Evolutionary conservation across 2,797 vertebrate species (phyloP).

Genomic region (Lophotriccus pileatus): DNA sequence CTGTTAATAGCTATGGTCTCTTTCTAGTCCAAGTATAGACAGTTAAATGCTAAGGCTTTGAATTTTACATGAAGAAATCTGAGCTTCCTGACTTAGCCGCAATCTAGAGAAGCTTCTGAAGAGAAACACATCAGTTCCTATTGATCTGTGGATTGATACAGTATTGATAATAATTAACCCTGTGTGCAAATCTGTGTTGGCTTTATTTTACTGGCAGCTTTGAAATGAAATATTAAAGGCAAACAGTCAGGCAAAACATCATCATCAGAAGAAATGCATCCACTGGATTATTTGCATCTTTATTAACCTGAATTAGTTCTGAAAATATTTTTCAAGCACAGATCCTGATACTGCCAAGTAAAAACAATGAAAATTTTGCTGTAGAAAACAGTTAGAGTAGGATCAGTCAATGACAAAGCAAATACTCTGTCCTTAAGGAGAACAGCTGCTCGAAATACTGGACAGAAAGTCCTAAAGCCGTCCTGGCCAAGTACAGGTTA

Average conservation of each 20-base stretch:
- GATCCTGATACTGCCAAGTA: not conserved
- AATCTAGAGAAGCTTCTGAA: not conserved
- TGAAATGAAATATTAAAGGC: not conserved
- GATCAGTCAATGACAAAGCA: not conserved
- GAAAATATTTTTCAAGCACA: not conserved
- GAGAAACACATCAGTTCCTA: not conserved
- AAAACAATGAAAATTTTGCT: not conserved
- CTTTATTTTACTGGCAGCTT: not conserved
- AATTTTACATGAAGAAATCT: not conserved
- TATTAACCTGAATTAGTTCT: not conserved
- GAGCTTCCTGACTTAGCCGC: not conserved
- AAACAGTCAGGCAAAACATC: no score
- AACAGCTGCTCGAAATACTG: not conserved
- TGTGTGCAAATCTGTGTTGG: not conserved
- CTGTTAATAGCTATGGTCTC: not conserved
- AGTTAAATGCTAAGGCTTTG: constrained; percentile 14
- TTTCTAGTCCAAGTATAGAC: not conserved
- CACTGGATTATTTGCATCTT: not conserved
- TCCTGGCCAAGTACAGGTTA: not conserved
- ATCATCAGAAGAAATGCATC: not conserved
- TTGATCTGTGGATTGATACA: not conserved
- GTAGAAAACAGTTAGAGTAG: not conserved
- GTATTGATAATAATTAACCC: not conserved
- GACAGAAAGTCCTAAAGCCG: not conserved
- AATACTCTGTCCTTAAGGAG: not conserved